Percentiles rank a stretch among this genome's conserved stretches.
Evolutionary conservation across 2,113 vertebrate genomes (phyloP).

Genomic region (Eleginops maclovinus): DNA sequence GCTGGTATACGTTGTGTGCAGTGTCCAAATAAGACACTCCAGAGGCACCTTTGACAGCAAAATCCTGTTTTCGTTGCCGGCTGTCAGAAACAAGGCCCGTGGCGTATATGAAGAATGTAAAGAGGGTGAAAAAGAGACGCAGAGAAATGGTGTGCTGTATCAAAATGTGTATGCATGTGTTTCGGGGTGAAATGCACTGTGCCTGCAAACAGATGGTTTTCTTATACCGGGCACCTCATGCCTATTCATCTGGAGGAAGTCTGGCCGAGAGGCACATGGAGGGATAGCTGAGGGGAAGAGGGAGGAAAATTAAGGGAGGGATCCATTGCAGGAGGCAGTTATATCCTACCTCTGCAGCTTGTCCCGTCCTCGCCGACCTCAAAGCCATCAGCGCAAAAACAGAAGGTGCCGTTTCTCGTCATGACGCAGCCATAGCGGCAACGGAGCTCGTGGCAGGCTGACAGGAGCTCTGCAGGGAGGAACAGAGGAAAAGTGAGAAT

Average conservation of each 20-base stretch:
- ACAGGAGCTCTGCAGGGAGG: conserved; percentile 87
- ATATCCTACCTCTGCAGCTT: conserved; percentile 90
- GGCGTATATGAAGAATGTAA: conserved; percentile 23
- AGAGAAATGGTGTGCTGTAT: not conserved
- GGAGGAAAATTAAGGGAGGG: not conserved
- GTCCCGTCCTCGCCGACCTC: conserved; percentile 88
- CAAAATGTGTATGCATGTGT: no score
- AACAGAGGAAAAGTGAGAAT: conserved; percentile 6
- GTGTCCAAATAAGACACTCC: conserved; percentile 29
- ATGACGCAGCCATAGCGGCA: conserved; percentile 94
- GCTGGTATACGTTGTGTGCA: conserved; percentile 2
- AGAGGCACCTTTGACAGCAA: conserved; percentile 35
- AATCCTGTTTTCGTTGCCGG: conserved; percentile 17
- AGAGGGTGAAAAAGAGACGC: not conserved
- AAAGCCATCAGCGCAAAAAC: conserved; percentile 93
- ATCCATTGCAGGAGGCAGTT: conserved; percentile 13
- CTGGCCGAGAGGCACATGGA: conserved; percentile 51
- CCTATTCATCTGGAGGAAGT: conserved; percentile 63
- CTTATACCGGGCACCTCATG: conserved; percentile 52
- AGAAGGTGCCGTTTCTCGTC: conserved; percentile 89
- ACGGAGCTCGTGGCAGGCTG: conserved; percentile 90
- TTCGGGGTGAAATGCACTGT: not conserved
- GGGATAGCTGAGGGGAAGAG: conserved; percentile 10
- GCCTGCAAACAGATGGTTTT: conserved; percentile 68
- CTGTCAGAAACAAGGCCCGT: conserved; percentile 40